Percentiles rank a stretch among this genome's conserved stretches.
phyloP scores from a whole-genome alignment of 2,113 vertebrate species.

The Pseudois nayaur region DNA sequence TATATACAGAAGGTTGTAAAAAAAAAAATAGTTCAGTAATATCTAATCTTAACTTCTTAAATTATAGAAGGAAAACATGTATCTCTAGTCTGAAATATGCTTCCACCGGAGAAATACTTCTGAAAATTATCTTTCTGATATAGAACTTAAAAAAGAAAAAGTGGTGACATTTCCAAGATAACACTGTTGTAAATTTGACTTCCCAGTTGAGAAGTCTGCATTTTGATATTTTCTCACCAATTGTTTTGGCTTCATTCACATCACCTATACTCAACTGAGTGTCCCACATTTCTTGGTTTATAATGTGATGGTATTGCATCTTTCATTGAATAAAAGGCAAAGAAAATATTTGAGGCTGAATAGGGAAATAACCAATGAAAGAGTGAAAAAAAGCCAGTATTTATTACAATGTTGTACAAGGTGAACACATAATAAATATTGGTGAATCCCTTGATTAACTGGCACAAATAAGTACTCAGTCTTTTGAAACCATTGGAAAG shows the following conservation, averaged over 20 bases:
- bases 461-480: background rate
- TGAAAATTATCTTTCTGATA: background rate
- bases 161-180: background rate
- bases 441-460: background rate
- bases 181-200: background rate
- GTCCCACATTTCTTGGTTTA: background rate
- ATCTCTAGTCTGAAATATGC: background rate
- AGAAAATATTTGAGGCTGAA: background rate
- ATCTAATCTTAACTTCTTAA: background rate
- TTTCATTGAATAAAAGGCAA: background rate
- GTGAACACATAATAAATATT: background rate
- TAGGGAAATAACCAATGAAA: background rate
- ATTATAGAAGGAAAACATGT: background rate
- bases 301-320: background rate
- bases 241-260: background rate
- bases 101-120: background rate
- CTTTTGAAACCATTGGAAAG: background rate
- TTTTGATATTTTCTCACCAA: background rate
- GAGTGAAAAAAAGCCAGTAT: background rate
- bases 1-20: background rate
- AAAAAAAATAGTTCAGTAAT: background rate
- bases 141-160: background rate
- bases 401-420: background rate
- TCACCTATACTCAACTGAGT: background rate
- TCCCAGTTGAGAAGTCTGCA: background rate